Evolutionary conservation across 2,797 vertebrate species (phyloP).

Genomic region (Protonibea diacanthus): DNA sequence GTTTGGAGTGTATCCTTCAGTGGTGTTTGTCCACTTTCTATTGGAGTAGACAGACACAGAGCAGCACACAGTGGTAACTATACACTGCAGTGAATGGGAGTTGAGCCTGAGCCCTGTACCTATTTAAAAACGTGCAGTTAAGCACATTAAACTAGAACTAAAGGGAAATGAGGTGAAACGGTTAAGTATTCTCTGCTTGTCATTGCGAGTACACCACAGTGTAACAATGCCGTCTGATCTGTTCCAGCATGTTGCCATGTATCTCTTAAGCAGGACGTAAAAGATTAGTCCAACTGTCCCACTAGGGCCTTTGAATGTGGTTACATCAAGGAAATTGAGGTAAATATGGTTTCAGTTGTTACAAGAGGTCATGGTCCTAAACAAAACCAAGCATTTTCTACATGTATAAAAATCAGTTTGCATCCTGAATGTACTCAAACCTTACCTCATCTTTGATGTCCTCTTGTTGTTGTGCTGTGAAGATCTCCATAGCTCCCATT

Average conservation of each 20-base stretch:
- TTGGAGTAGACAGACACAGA: conserved; percentile 44
- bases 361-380: background rate
- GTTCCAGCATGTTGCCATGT: conserved; percentile 60
- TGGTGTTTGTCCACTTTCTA: conserved; percentile 62
- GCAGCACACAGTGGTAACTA: conserved; percentile 13
- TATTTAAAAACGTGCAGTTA: conserved; percentile 43
- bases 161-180: conserved; percentile 40
- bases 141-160: conserved; percentile 36
- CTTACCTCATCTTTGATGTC: conserved; percentile 99
- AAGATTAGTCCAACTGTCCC: background rate
- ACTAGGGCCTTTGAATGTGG: background rate
- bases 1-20: conserved; percentile 28
- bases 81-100: conserved; percentile 35
- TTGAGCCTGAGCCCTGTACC: conserved; percentile 32
- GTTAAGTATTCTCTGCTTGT: conserved; percentile 43
- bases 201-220: conserved; percentile 37
- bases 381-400: background rate
- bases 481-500: conserved; percentile 99
- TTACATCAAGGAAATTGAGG: background rate
- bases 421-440: background rate
- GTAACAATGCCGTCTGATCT: conserved; percentile 53
- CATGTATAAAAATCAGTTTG: background rate
- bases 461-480: conserved; percentile 98
- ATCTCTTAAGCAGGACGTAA: background rate
- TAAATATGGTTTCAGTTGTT: background rate